phyloP scores from a whole-genome alignment of 37 sponge, comb jelly and placozoan genomes.

The Hexactinellida sp. region DNA sequence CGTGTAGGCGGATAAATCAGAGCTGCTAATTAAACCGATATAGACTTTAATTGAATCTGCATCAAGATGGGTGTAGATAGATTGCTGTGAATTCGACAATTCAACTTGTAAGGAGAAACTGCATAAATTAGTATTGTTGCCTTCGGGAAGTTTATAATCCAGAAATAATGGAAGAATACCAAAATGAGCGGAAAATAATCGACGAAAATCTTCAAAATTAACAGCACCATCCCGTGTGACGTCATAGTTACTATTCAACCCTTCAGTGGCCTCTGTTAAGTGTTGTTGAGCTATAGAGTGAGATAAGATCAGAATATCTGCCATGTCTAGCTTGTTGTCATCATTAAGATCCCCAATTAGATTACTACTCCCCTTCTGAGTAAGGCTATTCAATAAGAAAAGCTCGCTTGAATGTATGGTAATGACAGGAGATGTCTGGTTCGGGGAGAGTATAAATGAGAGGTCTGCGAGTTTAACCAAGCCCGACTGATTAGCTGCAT shows the following conservation, averaged over 20 bases:
- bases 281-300: not conserved
- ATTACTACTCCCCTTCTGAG: not conserved
- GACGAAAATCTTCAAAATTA: not conserved
- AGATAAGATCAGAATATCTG: not conserved
- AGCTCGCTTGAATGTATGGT: not conserved
- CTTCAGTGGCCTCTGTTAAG: not conserved
- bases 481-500: not conserved
- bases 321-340: not conserved
- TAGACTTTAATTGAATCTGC: not conserved
- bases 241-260: not conserved
- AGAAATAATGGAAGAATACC: not conserved
- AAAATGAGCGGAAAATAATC: not conserved
- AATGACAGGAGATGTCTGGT: not conserved
- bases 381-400: not conserved
- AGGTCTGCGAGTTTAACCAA: not conserved
- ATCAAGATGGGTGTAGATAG: not conserved
- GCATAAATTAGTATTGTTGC: not conserved
- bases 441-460: not conserved
- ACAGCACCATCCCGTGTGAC: not conserved
- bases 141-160: not conserved
- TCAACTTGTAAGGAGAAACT: not conserved
- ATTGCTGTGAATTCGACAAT: not conserved
- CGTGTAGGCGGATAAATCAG: not conserved
- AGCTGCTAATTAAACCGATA: not conserved
- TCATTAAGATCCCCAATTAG: not conserved